phyloP scores from a whole-genome alignment of 2,797 vertebrate species.

The Sebastes taczanowskii region DNA sequence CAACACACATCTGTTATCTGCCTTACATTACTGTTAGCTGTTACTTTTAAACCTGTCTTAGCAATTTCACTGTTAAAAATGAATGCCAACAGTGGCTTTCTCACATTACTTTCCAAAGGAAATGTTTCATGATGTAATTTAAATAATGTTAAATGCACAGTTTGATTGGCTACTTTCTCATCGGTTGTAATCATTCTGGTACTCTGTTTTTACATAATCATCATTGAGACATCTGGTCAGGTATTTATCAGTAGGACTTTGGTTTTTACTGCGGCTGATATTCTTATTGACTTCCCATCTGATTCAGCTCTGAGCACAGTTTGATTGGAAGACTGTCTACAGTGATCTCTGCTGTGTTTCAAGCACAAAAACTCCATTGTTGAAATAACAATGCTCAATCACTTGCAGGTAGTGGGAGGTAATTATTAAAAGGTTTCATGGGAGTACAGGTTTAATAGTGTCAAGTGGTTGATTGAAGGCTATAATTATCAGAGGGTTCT shows the following conservation, averaged over 20 bases:
- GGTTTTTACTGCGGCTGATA: constrained; percentile 1
- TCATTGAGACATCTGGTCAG: constrained; percentile 2
- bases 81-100: constrained; percentile 32
- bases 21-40: constrained; percentile 53
- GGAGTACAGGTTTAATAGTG: neutral
- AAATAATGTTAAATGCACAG: neutral
- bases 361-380: neutral
- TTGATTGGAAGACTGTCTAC: constrained; percentile 8
- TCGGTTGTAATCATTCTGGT: constrained; percentile 30
- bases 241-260: constrained; percentile 25
- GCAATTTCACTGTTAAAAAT: constrained; percentile 19
- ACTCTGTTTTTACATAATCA: constrained; percentile 11
- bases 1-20: constrained; percentile 47
- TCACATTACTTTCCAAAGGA: constrained; percentile 13
- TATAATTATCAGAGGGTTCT: constrained; percentile 11
- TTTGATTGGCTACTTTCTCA: constrained; percentile 5
- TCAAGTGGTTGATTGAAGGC: constrained; percentile 8
- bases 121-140: constrained; percentile 17
- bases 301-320: neutral
- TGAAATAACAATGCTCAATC: neutral
- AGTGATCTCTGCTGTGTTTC: neutral
- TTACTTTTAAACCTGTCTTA: constrained; percentile 23
- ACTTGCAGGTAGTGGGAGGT: neutral
- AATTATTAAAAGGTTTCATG: neutral
- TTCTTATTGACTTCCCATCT: neutral